Base-by-base conservation (phyloP, 2,888 invertebrate genomes). In the Acanthococcus lagerstroemiae region DNA sequence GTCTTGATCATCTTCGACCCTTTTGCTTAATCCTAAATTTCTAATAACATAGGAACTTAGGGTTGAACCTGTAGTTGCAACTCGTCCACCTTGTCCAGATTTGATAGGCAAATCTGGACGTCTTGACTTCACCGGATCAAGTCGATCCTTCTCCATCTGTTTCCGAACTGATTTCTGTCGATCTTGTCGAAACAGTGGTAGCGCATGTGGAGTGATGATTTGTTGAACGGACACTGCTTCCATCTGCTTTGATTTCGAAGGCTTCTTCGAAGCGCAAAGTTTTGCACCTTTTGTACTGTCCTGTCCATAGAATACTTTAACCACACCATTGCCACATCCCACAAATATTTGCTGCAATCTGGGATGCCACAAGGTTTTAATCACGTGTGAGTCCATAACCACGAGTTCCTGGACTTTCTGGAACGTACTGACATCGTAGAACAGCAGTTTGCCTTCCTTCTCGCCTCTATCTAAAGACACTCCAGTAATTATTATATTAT, bases 311-410 rank as follows among this genome's bases (percentile, higher is more conserved):
- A 87, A 93, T 65, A 94, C 87, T 72, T 92, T 91, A 0, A 94
- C 86, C 0, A 83, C 80, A 0, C 97, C 97, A 74, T 94, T 90
- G 0, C 93, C 93, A 71, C 91, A 90, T 0, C 95, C 91, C 0
- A 92, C 85, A 69, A 96, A 90, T 48, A 99, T 85, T 75, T 99
- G 99, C 75, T 99, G 97, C n/a, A 99, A 77, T 75, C 94, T 92
- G 0, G 97, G 90, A 78, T 99, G 97, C 99, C 99, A 99, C 0
- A 90, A 76, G 0, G 87, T 84, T 74, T 95, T 89, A 1, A 97
- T 90, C 0, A 93, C 85, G 70, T 90, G 90, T 0, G 90, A 86
- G 72, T 87, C 83, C 0, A 86, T 82, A 0, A 94, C 88, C 7
- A 84, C 82, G 65, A 95, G 83, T 69, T 86, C 82, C 46, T 86